These are phyloP conservation scores for Aradophagus sp. DNA, from an alignment of 1,140 invertebrate genomes.

Conservation along the genomic window DNA sequence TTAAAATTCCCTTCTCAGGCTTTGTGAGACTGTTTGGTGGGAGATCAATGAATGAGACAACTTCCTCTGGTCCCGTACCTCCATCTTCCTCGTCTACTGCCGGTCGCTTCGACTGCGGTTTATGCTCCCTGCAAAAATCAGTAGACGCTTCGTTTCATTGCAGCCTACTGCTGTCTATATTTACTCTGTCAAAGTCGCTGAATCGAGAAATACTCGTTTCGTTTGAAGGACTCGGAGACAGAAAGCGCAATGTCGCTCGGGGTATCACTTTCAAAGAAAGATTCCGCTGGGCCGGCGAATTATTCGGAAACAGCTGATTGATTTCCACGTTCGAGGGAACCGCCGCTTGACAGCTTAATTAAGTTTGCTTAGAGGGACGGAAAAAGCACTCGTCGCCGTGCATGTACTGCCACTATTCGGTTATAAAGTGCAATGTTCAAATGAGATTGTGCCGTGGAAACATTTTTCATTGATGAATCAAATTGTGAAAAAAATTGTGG, in stretches of 20 bases:
- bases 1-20: conserved; percentile 91
- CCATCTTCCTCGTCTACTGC: conserved; percentile 80
- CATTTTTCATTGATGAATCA: too few species aligned
- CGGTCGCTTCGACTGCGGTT: conserved; percentile 83
- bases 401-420: too few species aligned
- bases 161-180: conserved; percentile 34
- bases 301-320: conserved; percentile 14
- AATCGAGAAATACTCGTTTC: conserved; percentile 34
- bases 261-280: conserved; percentile 30
- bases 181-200: conserved; percentile 37
- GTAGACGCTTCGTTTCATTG: conserved; percentile 45
- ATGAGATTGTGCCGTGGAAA: too few species aligned
- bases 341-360: conserved; percentile 4
- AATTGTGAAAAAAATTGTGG: too few species aligned
- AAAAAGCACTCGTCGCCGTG: background rate
- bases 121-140: conserved; percentile 82
- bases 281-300: conserved; percentile 18
- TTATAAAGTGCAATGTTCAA: too few species aligned
- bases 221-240: conserved; percentile 24
- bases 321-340: too few species aligned
- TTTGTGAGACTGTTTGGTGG: conserved; percentile 84
- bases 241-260: conserved; percentile 17
- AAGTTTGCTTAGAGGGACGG: too few species aligned
- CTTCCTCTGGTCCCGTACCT: conserved; percentile 84
- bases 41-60: conserved; percentile 87